phyloP scores from a whole-genome alignment of 2,113 vertebrate genomes.

The Crotalus horridus region DNA sequence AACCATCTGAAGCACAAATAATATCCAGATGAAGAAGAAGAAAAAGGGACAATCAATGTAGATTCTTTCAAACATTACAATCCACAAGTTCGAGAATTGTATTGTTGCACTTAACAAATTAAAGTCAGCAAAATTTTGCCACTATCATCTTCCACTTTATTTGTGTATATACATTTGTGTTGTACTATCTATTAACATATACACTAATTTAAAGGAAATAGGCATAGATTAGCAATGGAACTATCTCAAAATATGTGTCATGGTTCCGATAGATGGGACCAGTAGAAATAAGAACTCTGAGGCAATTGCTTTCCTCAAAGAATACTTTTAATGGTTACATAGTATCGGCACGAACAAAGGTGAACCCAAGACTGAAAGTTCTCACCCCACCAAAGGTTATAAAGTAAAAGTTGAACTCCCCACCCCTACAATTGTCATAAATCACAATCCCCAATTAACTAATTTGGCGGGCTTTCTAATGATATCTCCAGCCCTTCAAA shows the following conservation, averaged over 20 bases:
- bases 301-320: too few relatives aligned
- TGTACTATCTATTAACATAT: constrained; percentile 10
- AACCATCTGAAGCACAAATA: not conserved
- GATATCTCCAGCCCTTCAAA: too few relatives aligned
- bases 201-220: not conserved
- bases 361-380: too few relatives aligned
- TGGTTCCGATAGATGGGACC: too few relatives aligned
- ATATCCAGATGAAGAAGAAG: not conserved
- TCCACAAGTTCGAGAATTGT: not conserved
- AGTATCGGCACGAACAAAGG: too few relatives aligned
- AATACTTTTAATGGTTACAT: too few relatives aligned
- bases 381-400: too few relatives aligned
- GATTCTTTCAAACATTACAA: not conserved
- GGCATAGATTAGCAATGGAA: not conserved
- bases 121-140: constrained; percentile 43
- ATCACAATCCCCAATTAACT: too few relatives aligned
- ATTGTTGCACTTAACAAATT: constrained; percentile 27
- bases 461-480: too few relatives aligned
- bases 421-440: too few relatives aligned
- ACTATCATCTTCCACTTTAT: constrained; percentile 68
- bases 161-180: constrained; percentile 32
- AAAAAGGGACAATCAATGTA: not conserved
- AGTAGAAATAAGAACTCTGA: too few relatives aligned
- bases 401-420: too few relatives aligned
- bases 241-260: not conserved